These are phyloP conservation scores for Buceros bicornis DNA, from an alignment of 2,797 vertebrate genomes.

Conservation along the genomic window DNA sequence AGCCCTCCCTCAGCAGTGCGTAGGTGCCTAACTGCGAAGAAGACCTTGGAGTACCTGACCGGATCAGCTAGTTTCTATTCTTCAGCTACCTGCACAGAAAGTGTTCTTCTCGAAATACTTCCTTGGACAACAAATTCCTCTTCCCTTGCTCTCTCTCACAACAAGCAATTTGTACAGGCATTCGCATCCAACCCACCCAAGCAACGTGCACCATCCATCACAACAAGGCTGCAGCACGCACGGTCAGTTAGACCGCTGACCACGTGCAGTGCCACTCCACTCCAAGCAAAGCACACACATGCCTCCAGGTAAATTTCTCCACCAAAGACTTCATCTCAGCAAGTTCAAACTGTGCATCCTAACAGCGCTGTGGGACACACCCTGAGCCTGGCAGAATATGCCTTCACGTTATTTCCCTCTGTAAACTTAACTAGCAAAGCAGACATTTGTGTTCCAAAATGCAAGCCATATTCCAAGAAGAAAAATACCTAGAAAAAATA, in stretches of 20 bases:
- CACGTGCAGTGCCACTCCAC: rapidly evolving
- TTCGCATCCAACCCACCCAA: rapidly evolving
- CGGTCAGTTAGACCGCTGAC: rapidly evolving
- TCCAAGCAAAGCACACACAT: not conserved
- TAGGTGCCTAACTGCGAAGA: not conserved
- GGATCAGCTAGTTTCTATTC: not conserved
- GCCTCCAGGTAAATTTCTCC: not conserved
- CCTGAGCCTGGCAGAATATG: not conserved
- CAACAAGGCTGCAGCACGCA: not conserved
- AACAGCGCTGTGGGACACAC: not conserved
- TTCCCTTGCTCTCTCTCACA: rapidly evolving
- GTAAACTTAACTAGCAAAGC: not conserved
- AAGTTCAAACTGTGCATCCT: not conserved
- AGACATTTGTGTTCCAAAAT: not conserved
- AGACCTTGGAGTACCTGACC: not conserved
- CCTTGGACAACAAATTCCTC: not conserved
- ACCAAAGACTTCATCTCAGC: not conserved
- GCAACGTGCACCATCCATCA: not conserved
- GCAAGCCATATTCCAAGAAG: not conserved
- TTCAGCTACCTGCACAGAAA: not conserved
- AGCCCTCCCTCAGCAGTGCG: rapidly evolving
- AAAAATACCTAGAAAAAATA: not conserved
- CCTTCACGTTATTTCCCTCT: not conserved
- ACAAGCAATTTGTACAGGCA: not conserved
- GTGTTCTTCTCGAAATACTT: not conserved